Conservation (phyloP, 2,888 invertebrate species). For the Epirrhoe tristata region DNA sequence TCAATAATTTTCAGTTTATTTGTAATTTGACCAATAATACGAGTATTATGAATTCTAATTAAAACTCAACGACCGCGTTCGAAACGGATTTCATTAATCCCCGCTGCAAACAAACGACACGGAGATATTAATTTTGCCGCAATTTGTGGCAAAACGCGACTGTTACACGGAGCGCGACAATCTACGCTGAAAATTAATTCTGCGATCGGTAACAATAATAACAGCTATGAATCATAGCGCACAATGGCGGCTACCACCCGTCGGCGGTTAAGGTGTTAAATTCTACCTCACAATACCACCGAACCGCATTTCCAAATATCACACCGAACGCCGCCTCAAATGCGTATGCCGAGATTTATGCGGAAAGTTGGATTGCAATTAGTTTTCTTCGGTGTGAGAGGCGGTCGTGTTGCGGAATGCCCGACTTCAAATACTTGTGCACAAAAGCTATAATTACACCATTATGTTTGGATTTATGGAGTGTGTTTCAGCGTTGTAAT, state of each 20-base stretch:
- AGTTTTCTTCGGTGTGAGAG: slow-evolving; percentile 61
- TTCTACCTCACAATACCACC: slow-evolving; percentile 65
- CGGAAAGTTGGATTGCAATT: slow-evolving; percentile 76
- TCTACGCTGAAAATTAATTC: slow-evolving; percentile 76
- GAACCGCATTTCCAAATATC: slow-evolving; percentile 61
- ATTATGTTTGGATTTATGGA: slow-evolving; percentile 44
- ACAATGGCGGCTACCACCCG: slow-evolving; percentile 62
- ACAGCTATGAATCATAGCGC: slow-evolving; percentile 74
- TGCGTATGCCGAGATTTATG: slow-evolving; percentile 70
- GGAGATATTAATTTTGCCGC: slow-evolving; percentile 64
- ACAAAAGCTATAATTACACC: slow-evolving; percentile 44
- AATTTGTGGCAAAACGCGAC: slow-evolving; percentile 64
- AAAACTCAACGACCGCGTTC: slow-evolving; percentile 35
- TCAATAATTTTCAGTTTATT: slow-evolving; percentile 21
- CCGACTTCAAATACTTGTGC: slow-evolving; percentile 38
- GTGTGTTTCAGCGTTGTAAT: slow-evolving; percentile 36
- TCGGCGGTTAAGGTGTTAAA: slow-evolving; percentile 75
- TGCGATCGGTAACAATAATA: slow-evolving; percentile 76
- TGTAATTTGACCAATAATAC: slow-evolving; percentile 13
- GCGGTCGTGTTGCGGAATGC: slow-evolving; percentile 44
- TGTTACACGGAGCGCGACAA: slow-evolving; percentile 63
- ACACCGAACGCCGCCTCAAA: slow-evolving; percentile 57
- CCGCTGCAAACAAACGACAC: slow-evolving; percentile 56
- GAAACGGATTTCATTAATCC: slow-evolving; percentile 49
- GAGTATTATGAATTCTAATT: slow-evolving; percentile 33